Conservation (phyloP, 2,113 vertebrate genomes). For the Coreoperca whiteheadi region DNA sequence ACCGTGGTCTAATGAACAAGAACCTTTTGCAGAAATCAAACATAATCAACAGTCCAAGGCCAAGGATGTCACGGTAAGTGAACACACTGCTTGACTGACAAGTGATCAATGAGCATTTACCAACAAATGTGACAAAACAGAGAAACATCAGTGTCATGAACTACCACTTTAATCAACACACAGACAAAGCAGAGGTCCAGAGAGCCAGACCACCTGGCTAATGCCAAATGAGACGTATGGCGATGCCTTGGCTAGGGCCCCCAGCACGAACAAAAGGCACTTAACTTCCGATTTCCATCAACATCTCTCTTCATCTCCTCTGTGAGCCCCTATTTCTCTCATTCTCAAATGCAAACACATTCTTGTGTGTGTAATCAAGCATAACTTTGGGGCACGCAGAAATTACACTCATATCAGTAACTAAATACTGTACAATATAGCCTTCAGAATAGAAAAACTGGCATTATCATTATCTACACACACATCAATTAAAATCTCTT, state of each 20-base stretch:
- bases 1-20: neutral
- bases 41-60: neutral
- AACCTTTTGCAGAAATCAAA: neutral
- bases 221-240: no score
- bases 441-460: conserved; percentile 9
- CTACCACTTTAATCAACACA: neutral
- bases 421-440: conserved; percentile 26
- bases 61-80: neutral
- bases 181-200: no score
- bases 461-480: conserved; percentile 1
- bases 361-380: neutral
- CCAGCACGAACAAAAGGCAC: no score
- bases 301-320: no score
- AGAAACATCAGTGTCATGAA: neutral
- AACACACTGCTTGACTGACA: neutral
- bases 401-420: conserved; percentile 6
- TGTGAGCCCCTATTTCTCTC: neutral
- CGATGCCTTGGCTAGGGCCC: no score
- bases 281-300: no score
- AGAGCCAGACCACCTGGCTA: no score
- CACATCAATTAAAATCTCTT: neutral
- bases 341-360: conserved; percentile 24
- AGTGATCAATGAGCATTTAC: neutral
- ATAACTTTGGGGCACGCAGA: neutral
- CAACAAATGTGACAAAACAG: neutral